phyloP scores from a whole-genome alignment of 2,113 vertebrate genomes.

The Todiramphus chloris region DNA sequence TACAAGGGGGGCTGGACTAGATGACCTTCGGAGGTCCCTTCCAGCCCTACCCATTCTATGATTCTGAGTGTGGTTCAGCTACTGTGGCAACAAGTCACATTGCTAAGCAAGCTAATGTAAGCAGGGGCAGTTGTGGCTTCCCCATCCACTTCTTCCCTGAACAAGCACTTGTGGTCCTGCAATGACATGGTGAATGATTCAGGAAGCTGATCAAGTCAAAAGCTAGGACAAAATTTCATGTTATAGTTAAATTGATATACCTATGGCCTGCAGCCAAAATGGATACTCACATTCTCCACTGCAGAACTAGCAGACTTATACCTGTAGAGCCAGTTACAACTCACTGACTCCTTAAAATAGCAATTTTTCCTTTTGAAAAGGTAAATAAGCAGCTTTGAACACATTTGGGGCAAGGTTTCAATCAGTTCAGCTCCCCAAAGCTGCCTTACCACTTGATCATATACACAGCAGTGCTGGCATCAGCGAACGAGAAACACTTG shows the following conservation, averaged over 20 bases:
- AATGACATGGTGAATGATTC: not conserved
- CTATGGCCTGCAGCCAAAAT: not conserved
- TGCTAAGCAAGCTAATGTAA: accelerated
- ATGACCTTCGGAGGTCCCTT: no score
- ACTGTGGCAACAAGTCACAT: not conserved
- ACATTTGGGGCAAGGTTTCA: not conserved
- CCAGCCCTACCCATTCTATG: no score
- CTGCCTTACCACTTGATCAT: not conserved
- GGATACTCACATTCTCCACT: not conserved
- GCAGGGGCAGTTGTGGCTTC: not conserved
- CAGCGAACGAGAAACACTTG: not conserved
- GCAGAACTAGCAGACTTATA: not conserved
- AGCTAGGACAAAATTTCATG: not conserved
- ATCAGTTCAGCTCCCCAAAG: not conserved
- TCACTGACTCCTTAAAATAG: not conserved
- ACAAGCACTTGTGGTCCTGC: not conserved
- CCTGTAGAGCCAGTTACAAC: not conserved
- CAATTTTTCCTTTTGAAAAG: not conserved
- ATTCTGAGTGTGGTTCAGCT: not conserved
- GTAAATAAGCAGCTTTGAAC: not conserved
- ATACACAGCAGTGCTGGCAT: not conserved
- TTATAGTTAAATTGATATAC: not conserved
- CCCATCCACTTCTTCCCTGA: not conserved
- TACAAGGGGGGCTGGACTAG: no score
- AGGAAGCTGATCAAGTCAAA: not conserved